Evolutionary conservation across 2,797 vertebrate genomes (phyloP).

Genomic region (Merluccius polli): DNA sequence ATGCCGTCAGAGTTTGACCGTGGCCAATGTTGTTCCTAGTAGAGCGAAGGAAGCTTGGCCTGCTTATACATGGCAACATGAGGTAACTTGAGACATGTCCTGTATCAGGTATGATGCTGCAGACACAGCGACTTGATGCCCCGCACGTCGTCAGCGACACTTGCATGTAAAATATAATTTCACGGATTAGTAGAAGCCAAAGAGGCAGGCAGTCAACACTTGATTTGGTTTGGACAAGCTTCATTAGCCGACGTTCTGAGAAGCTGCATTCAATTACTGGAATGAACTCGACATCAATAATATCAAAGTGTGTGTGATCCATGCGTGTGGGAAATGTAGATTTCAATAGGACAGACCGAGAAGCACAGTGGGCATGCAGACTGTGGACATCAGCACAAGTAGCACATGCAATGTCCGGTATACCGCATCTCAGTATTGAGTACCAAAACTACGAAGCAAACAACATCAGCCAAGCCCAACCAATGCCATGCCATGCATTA

Average conservation of each 20-base stretch:
- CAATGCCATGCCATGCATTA: background rate
- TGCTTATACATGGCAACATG: slow-evolving; percentile 23
- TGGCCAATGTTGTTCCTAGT: slow-evolving; percentile 9
- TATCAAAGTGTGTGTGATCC: background rate
- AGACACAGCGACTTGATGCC: slow-evolving; percentile 9
- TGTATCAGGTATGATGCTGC: slow-evolving; percentile 28
- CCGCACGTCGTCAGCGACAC: background rate
- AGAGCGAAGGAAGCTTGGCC: slow-evolving; percentile 11
- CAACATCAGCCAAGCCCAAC: background rate
- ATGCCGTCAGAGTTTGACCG: background rate
- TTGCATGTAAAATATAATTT: slow-evolving; percentile 8
- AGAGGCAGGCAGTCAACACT: background rate
- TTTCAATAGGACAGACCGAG: background rate
- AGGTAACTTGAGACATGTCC: slow-evolving; percentile 46
- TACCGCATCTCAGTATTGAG: background rate
- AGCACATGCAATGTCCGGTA: background rate
- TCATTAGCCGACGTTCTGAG: background rate
- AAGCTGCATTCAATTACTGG: background rate
- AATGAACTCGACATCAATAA: background rate
- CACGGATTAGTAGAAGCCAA: background rate
- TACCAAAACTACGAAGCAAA: background rate
- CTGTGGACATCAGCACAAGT: background rate
- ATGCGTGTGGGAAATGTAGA: background rate
- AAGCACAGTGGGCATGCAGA: background rate
- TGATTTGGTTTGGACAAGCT: background rate